Evolutionary conservation across 2,113 vertebrate genomes (phyloP).

Genomic region (Nothoprocta perdicaria): DNA sequence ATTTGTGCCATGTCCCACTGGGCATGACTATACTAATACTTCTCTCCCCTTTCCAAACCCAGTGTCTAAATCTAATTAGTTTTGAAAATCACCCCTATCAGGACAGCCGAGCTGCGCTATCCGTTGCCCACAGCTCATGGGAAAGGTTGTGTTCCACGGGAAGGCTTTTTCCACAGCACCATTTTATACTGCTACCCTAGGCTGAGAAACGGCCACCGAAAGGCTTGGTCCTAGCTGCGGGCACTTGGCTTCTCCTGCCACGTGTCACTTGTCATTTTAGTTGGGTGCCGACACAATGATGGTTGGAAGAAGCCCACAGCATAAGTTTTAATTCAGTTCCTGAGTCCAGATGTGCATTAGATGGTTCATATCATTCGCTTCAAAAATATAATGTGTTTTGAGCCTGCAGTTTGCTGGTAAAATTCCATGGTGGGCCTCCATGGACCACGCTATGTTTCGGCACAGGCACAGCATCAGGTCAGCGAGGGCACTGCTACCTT

Average conservation of each 20-base stretch:
- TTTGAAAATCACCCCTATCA: constrained; percentile 44
- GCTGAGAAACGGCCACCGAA: not conserved
- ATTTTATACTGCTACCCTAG: not conserved
- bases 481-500: not conserved
- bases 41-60: constrained; percentile 34
- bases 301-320: not conserved
- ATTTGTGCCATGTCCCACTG: constrained; percentile 37
- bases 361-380: not conserved
- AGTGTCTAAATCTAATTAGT: constrained; percentile 31
- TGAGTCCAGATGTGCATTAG: not conserved
- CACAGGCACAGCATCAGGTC: accelerated
- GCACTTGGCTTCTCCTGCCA: not conserved
- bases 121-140: constrained; percentile 45
- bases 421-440: not conserved
- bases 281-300: not conserved
- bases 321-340: not conserved
- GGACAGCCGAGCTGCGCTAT: not conserved
- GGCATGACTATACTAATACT: constrained; percentile 48
- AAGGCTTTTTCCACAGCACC: not conserved
- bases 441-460: not conserved
- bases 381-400: not conserved
- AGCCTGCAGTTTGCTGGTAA: not conserved
- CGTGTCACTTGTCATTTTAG: accelerated
- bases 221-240: not conserved
- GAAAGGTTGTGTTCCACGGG: not conserved